Percentiles rank a stretch among this genome's conserved stretches.
Conservation (phyloP, 2,113 vertebrate genomes). For the Cheirogaleus medius region DNA sequence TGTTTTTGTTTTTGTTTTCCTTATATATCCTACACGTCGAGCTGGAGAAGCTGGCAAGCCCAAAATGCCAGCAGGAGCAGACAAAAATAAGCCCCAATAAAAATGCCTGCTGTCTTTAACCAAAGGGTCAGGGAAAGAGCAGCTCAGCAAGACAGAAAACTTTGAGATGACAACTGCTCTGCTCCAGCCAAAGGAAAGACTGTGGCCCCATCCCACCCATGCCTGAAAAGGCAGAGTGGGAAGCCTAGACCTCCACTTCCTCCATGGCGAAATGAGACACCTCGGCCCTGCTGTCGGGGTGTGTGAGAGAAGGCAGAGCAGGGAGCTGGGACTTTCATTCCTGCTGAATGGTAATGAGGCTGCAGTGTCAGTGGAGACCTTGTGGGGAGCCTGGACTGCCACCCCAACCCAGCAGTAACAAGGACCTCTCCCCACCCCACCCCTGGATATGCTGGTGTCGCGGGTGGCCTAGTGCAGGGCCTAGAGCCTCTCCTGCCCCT, state of each 20-base stretch:
- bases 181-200: neutral
- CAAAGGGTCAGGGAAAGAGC: neutral
- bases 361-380: neutral
- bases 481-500: neutral
- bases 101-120: neutral
- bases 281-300: accelerated
- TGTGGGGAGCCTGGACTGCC: neutral
- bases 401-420: neutral
- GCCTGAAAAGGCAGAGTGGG: neutral
- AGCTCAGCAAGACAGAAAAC: neutral
- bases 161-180: neutral
- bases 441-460: neutral
- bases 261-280: neutral
- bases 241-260: neutral
- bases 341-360: neutral
- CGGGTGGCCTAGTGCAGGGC: neutral
- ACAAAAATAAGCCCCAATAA: neutral
- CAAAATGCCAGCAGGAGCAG: neutral
- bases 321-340: neutral
- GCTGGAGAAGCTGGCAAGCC: neutral
- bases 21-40: neutral
- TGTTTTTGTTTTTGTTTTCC: neutral
- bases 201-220: too few species aligned
- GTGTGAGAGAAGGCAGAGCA: neutral
- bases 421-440: neutral